Evolutionary conservation across 2,113 vertebrate species (phyloP).

Genomic region (Corythoichthys haematopterus): DNA sequence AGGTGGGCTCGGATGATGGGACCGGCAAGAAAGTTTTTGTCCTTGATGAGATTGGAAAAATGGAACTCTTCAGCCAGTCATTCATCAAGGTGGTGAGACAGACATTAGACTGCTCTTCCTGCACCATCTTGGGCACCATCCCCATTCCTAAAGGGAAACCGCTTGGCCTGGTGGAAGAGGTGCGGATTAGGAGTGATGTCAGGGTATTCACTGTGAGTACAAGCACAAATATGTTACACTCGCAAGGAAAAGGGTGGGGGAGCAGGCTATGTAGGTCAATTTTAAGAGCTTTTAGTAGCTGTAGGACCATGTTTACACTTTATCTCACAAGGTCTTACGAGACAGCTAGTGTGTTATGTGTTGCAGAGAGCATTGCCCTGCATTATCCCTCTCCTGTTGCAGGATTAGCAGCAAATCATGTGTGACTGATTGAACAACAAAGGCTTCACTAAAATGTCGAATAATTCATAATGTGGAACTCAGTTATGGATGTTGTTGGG

Average conservation of each 20-base stretch:
- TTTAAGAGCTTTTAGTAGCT: slow-evolving; percentile 23
- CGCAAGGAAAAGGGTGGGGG: not conserved
- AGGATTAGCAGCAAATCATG: slow-evolving; percentile 63
- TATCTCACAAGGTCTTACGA: slow-evolving; percentile 23
- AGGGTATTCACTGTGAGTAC: slow-evolving; percentile 84
- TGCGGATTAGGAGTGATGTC: slow-evolving; percentile 80
- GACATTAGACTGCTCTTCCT: slow-evolving; percentile 63
- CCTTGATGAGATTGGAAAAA: slow-evolving; percentile 94
- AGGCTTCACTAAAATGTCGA: slow-evolving; percentile 49
- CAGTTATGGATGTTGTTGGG: slow-evolving; percentile 52
- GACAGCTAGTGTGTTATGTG: slow-evolving; percentile 30
- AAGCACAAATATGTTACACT: not conserved
- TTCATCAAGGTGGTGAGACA: slow-evolving; percentile 83
- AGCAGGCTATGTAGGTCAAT: slow-evolving; percentile 42
- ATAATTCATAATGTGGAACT: slow-evolving; percentile 50
- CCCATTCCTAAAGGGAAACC: slow-evolving; percentile 83
- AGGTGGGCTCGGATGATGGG: slow-evolving; percentile 60
- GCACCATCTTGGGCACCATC: slow-evolving; percentile 84
- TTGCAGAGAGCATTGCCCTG: slow-evolving; percentile 24
- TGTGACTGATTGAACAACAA: slow-evolving; percentile 67
- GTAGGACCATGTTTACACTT: slow-evolving; percentile 26
- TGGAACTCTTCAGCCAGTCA: slow-evolving; percentile 92
- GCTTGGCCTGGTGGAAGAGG: slow-evolving; percentile 87
- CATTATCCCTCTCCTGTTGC: slow-evolving; percentile 46
- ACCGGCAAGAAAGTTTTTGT: slow-evolving; percentile 74